Percentiles rank a stretch among this genome's conserved stretches.
These are phyloP conservation scores for Neosilurus hyrtlii DNA, from an alignment of 2,797 vertebrate species.

Conservation along the genomic window DNA sequence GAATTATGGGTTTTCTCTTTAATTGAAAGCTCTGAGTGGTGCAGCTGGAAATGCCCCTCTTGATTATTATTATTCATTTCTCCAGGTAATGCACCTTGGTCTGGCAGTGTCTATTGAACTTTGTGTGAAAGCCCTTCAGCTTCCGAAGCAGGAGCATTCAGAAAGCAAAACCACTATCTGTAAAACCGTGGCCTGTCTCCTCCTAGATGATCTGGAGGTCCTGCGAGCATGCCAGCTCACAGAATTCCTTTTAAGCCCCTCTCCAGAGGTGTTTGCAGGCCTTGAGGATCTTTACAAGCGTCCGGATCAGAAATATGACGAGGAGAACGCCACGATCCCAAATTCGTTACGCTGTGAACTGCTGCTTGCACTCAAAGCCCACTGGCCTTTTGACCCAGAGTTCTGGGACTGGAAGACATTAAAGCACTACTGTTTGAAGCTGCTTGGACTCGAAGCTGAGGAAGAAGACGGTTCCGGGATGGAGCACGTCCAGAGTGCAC, in stretches of 20 bases:
- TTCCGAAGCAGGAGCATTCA: slow-evolving; percentile 84
- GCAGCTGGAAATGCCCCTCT: slow-evolving; percentile 1
- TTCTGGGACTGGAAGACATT: slow-evolving; percentile 99
- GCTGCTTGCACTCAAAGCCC: slow-evolving; percentile 89
- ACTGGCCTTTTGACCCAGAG: slow-evolving; percentile 97
- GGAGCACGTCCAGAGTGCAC: slow-evolving; percentile 63
- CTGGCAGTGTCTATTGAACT: slow-evolving; percentile 87
- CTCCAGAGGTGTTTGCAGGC: slow-evolving; percentile 78
- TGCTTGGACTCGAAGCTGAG: slow-evolving; percentile 85
- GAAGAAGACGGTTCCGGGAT: slow-evolving; percentile 75
- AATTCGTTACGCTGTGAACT: slow-evolving; percentile 96
- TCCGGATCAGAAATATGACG: slow-evolving; percentile 93
- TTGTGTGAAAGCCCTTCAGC: slow-evolving; percentile 93
- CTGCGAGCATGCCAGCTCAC: slow-evolving; percentile 93
- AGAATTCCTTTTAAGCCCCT: slow-evolving; percentile 88
- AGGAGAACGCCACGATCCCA: slow-evolving; percentile 87
- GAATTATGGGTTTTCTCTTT: not conserved
- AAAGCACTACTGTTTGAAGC: slow-evolving; percentile 85
- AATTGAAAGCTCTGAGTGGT: not conserved
- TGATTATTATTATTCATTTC: not conserved
- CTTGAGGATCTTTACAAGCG: slow-evolving; percentile 89
- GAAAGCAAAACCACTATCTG: slow-evolving; percentile 90
- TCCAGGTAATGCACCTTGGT: slow-evolving; percentile 85
- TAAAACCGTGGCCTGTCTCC: slow-evolving; percentile 90
- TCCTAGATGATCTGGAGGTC: slow-evolving; percentile 92